Percentiles rank a stretch among this genome's conserved stretches.
Evolutionary conservation across 2,113 vertebrate species (phyloP).

Genomic region (Amphiprion percula): DNA sequence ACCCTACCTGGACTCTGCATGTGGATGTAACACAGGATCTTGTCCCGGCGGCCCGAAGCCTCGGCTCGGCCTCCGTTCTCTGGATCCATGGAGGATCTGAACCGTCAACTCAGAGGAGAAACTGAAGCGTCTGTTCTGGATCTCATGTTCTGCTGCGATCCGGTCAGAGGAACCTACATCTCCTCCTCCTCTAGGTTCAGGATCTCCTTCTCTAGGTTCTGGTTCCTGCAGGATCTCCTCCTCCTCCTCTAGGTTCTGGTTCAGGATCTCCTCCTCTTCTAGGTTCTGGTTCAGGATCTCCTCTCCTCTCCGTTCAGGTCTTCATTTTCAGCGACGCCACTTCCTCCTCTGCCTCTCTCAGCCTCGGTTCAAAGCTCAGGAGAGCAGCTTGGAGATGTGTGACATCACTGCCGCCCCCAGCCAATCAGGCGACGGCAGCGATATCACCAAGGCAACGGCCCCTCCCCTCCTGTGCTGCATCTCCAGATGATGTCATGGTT

Average conservation of each 20-base stretch:
- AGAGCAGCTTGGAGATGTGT: conserved; percentile 95
- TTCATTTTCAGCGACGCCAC: conserved; percentile 21
- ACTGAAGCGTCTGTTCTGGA: background rate
- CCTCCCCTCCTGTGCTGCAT: conserved; percentile 85
- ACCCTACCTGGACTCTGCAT: conserved; percentile 80
- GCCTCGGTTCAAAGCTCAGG: conserved; percentile 93
- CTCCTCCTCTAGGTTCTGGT: no score
- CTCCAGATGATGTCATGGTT: conserved; percentile 85
- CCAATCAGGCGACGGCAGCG: conserved; percentile 91
- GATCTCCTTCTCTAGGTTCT: no score
- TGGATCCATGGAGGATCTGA: conserved; percentile 59
- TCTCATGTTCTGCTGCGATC: conserved; percentile 30
- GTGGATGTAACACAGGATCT: conserved; percentile 75
- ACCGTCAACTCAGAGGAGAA: conserved; percentile 19
- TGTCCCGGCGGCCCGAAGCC: conserved; percentile 41
- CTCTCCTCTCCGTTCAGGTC: background rate
- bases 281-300: background rate
- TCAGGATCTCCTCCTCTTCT: background rate
- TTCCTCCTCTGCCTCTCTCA: conserved; percentile 51
- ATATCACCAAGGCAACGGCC: conserved; percentile 86
- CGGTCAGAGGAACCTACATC: background rate
- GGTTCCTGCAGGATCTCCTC: no score
- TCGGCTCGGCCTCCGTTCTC: conserved; percentile 40
- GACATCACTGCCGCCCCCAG: conserved; percentile 91
- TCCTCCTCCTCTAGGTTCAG: background rate